Evolutionary conservation across 2,888 invertebrate genomes (phyloP).

Genomic region (Sinodicranocentrus sp.): DNA sequence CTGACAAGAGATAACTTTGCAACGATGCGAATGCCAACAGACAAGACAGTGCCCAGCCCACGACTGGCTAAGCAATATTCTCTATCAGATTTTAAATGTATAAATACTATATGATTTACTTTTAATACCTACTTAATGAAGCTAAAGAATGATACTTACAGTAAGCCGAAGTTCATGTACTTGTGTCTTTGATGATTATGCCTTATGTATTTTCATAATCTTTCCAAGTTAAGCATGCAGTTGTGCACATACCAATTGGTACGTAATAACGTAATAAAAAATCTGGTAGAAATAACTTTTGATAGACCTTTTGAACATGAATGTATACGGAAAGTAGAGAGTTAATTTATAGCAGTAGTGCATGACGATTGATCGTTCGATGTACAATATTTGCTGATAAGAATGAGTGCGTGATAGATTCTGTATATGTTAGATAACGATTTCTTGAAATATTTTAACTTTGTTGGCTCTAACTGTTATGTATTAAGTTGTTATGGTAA

Average conservation of each 20-base stretch:
- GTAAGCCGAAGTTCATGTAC: neutral
- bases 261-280: neutral
- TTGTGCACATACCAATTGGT: no score
- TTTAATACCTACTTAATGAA: neutral
- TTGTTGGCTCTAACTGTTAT: constrained; percentile 2
- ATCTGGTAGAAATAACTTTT: constrained; percentile 2
- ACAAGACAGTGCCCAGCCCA: neutral
- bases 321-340: constrained; percentile 3
- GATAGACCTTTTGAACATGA: neutral
- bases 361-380: neutral
- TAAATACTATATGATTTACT: constrained; percentile 14
- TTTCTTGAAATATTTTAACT: constrained; percentile 10
- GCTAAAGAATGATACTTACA: neutral
- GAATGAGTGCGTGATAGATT: neutral
- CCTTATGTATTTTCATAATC: neutral
- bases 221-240: neutral
- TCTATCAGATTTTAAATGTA: constrained; percentile 12
- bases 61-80: neutral
- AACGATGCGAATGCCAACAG: neutral
- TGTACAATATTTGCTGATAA: neutral
- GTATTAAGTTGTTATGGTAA: neutral
- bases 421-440: neutral
- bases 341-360: constrained; percentile 6
- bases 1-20: constrained; percentile 1
- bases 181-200: neutral